Base-by-base conservation (phyloP, 2,888 invertebrate genomes). In the Bruchidius siliquastri region DNA sequence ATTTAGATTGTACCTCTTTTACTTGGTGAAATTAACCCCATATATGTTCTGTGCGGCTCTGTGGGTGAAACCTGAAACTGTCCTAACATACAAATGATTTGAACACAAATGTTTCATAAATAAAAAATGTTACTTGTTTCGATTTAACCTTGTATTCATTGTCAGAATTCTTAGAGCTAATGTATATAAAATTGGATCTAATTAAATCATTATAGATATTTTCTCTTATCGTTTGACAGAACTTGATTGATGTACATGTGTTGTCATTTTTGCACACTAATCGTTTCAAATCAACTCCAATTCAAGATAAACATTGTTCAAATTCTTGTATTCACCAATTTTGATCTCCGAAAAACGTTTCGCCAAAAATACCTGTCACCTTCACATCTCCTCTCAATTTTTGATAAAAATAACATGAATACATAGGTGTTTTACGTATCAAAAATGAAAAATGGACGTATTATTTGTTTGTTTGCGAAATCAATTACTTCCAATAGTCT, bases 391-490 rank as follows among this genome's bases (percentile, higher is more conserved):
- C 49, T 49, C 49, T 49, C 49, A 49, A 18, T 49, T 49, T 49
- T 49, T 49, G 49, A 13, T 49, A 49, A 49, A 49, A 49, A 49
- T 49, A 49, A 49, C 49, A 49, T 49, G 49, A 49, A 49, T 18
- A 13, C 13, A 49, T 49, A 49, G 49, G 13, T 13, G 49, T 49
- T 8, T 49, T 49, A 13, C 49, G 49, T 13, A 81, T 74, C 76
- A 79, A 84, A 82, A 80, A 83, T 84, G 83, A 82, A 82, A 82
- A 78, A 84, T 84, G 84, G 84, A 83, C 79, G 77, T 82, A 68
- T 77, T 84, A 72, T 81, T 79, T 73, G 75, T 80, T 74, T 76
- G 76, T 70, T 69, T 83, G 71, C 79, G 77, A 71, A 75, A 77
- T 22, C 81, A 79, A 73, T 71, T 83, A 68, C 67, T 80, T n/a